Base-by-base conservation (phyloP, 1,140 invertebrate genomes). In the Bursaphelenchus mucronatus region DNA sequence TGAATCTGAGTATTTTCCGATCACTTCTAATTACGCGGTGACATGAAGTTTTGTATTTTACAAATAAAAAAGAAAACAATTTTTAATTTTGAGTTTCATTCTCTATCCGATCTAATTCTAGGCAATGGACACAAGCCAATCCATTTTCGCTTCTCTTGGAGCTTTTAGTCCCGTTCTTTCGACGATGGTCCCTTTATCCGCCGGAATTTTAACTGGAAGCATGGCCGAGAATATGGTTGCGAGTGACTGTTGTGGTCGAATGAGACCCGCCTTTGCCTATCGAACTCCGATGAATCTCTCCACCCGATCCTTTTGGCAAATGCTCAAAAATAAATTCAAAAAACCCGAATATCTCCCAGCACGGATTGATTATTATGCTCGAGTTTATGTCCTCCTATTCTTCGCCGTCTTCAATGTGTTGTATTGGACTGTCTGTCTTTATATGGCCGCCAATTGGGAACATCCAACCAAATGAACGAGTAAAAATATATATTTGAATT, bases 261-360 rank as follows among this genome's bases (percentile, higher is more conserved):
- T 1, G 8, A 17, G 30, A 64, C 13, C 53, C 41, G 19, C 19
- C 53, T n/a, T n/a, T 45, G 41, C 13, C 13, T 39, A 30, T 9
- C 13, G 11, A 15, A 17, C 15, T 11, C 40, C 21, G 2, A 44
- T 39, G 13, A 55, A 55, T n/a, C 19, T n/a, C n/a, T 15, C 19
- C 7, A 2, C 13, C n/a, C 66, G 50, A 19, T 43, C 54, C 17
- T 50, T 76, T n/a, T 74, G 59, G n/a, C 40, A 45, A 15, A 51
- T 19, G 9, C 8, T 73, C 46, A 64, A 62, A 47, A 65, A 57
- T 43, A 76, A 73, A 47, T 40, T 71, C 10, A 52, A 59, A 40
- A 73, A 73, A 53, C 75, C 71, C 1, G 68, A 76, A 39, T 75
- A 73, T 58, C 39, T 76, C 46, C 71, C 72, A 2, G 71, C 71